These are phyloP conservation scores for Teleogryllus occipitalis DNA, from an alignment of 1,140 invertebrate genomes.

Conservation along the genomic window DNA sequence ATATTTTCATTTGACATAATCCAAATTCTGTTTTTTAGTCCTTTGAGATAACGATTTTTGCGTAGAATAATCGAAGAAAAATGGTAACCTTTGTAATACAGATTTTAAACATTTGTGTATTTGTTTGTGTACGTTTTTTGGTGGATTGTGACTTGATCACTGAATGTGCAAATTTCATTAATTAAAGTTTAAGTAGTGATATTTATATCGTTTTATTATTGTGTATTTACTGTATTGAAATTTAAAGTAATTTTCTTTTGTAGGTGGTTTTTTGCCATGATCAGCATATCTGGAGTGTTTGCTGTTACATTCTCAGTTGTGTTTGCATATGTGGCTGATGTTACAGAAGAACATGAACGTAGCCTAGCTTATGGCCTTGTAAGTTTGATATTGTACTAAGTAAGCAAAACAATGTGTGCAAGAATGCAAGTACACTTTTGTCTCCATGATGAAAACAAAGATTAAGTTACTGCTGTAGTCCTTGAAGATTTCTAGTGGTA, in stretches of 20 bases:
- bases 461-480: constrained; percentile 2
- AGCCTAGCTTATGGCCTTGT: constrained; percentile 95
- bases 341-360: constrained; percentile 94
- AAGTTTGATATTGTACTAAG: constrained; percentile 28
- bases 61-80: too few relatives aligned
- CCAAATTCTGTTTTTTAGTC: neutral
- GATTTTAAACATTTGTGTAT: too few relatives aligned
- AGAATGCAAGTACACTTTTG: constrained; percentile 3
- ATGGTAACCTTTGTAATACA: too few relatives aligned
- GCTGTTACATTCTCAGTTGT: constrained; percentile 98
- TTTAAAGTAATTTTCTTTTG: constrained; percentile 4
- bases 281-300: constrained; percentile 96
- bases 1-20: neutral
- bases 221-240: too few relatives aligned
- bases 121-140: too few relatives aligned
- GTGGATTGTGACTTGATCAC: too few relatives aligned
- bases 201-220: too few relatives aligned
- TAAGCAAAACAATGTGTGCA: neutral
- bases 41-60: too few relatives aligned
- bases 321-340: constrained; percentile 98
- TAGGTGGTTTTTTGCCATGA: constrained; percentile 99
- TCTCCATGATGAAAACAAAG: neutral
- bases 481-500: too few relatives aligned
- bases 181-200: too few relatives aligned
- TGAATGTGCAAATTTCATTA: too few relatives aligned